A percentile compares a stretch with the other conserved stretches of the same genome.
phyloP scores from a whole-genome alignment of 2,888 invertebrate species.

The Acanthococcus lagerstroemiae region DNA sequence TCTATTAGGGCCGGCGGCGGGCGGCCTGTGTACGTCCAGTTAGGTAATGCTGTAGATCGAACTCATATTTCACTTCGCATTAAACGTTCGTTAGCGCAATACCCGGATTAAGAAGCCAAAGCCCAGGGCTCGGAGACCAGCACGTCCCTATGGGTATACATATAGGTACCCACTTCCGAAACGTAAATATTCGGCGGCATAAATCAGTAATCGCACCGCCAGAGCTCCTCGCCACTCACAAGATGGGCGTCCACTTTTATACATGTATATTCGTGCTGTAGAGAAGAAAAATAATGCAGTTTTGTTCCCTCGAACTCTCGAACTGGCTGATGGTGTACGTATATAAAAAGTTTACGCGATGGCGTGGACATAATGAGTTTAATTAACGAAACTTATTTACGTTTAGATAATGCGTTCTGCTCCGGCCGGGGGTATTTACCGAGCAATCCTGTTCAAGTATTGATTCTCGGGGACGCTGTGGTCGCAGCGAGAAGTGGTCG shows the following conservation, averaged over 20 bases:
- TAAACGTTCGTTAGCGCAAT: background rate
- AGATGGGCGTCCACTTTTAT: too few relatives aligned
- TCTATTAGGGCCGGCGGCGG: background rate
- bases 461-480: too few relatives aligned
- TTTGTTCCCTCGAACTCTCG: too few relatives aligned
- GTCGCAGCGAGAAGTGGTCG: too few relatives aligned
- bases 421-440: background rate
- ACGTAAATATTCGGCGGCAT: background rate
- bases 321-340: too few relatives aligned
- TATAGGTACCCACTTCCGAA: too few relatives aligned
- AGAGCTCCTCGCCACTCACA: too few relatives aligned
- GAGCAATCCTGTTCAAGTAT: background rate
- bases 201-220: background rate
- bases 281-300: too few relatives aligned
- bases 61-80: background rate
- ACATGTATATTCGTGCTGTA: too few relatives aligned
- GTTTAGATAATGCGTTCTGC: background rate
- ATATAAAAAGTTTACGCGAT: background rate
- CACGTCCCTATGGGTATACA: background rate
- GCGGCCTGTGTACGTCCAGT: background rate
- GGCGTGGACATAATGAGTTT: background rate
- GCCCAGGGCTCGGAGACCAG: background rate
- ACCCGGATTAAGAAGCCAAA: background rate
- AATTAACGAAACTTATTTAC: background rate
- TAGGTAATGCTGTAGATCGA: background rate